A percentile compares a stretch with the other conserved stretches of the same genome.
Conservation (phyloP, 2,888 invertebrate genomes). For the Agrochola lota region DNA sequence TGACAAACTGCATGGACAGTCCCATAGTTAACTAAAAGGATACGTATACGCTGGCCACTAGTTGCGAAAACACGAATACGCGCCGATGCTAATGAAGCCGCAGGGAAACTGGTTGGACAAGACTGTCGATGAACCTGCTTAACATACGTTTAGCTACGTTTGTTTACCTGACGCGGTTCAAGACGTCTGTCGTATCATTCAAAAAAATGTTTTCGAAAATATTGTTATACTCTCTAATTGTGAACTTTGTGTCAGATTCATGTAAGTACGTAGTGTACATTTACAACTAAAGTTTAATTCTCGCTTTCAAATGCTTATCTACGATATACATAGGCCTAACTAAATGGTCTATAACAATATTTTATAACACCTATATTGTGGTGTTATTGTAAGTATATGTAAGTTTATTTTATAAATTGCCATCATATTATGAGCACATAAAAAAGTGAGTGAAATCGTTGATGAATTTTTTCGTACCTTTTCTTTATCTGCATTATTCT, state of each 20-base stretch:
- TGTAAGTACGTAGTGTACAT: constrained; percentile 58
- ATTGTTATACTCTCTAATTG: constrained; percentile 30
- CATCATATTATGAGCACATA: neutral
- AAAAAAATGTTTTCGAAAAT: constrained; percentile 41
- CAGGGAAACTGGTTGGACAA: constrained; percentile 26
- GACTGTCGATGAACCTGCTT: neutral
- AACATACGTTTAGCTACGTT: neutral
- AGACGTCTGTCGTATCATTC: neutral
- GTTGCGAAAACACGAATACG: neutral
- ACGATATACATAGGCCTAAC: neutral
- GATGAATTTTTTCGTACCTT: neutral
- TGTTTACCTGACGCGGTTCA: neutral
- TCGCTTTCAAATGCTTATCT: neutral
- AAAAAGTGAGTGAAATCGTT: neutral
- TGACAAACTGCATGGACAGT: neutral
- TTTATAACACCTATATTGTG: neutral
- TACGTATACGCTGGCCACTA: neutral
- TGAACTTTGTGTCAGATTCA: constrained; percentile 25
- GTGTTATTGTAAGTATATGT: neutral
- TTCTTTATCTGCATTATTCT: neutral
- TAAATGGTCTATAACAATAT: neutral
- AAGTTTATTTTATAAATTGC: neutral
- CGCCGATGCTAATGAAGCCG: neutral
- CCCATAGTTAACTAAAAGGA: neutral
- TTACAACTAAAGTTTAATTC: neutral